These are phyloP conservation scores for Eriocheir sinensis DNA, from an alignment of 1,140 invertebrate species.

Conservation along the genomic window DNA sequence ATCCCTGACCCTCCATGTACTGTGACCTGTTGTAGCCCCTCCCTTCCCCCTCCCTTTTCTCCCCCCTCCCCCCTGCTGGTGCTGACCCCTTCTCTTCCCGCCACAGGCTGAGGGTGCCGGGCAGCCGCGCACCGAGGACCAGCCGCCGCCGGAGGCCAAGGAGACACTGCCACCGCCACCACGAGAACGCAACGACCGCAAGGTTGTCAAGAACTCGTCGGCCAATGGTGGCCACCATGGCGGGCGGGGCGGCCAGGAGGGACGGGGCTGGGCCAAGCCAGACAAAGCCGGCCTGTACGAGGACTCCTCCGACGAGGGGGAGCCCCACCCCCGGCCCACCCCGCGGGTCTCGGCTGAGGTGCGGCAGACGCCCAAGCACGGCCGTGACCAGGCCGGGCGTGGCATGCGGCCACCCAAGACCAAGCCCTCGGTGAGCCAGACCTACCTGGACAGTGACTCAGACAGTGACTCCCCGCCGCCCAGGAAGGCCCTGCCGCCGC, in stretches of 20 bases:
- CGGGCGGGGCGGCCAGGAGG: background rate
- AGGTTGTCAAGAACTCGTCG: background rate
- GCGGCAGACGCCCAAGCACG: slow-evolving; percentile 29
- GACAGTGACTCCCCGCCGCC: slow-evolving; percentile 24
- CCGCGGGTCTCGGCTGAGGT: slow-evolving; percentile 7
- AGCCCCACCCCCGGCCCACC: slow-evolving; percentile 42
- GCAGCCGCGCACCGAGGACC: background rate
- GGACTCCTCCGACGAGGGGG: slow-evolving; percentile 63
- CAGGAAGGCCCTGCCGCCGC: slow-evolving; percentile 53
- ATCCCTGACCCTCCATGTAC: too few species aligned
- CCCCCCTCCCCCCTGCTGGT: background rate
- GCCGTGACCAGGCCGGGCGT: background rate
- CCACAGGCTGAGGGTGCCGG: background rate
- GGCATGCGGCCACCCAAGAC: slow-evolving; percentile 33
- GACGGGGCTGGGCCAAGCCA: background rate
- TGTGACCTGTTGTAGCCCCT: too few species aligned
- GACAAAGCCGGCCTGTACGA: slow-evolving; percentile 54
- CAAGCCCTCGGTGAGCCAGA: background rate
- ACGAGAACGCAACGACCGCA: slow-evolving; percentile 23
- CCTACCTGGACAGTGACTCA: slow-evolving; percentile 51
- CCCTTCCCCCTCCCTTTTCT: background rate
- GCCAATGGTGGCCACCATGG: background rate
- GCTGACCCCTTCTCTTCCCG: too few species aligned
- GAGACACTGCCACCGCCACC: background rate
- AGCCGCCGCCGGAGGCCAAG: background rate